Evolutionary conservation across 92 coral and sea anemone genomes (phyloP).

Genomic region (Phenganax stokvisi): DNA sequence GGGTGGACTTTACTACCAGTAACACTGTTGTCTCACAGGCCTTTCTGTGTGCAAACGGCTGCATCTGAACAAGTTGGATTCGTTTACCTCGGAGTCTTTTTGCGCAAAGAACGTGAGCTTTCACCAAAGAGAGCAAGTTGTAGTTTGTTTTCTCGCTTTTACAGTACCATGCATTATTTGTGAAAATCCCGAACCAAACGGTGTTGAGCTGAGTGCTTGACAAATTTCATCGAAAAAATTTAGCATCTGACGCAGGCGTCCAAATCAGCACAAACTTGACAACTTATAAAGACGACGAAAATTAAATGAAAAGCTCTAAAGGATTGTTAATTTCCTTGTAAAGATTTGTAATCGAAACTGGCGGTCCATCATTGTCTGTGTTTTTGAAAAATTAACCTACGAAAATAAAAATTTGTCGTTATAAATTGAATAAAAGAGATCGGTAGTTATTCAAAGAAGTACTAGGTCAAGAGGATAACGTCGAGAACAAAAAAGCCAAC

Average conservation of each 20-base stretch:
- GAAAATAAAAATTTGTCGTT: not conserved
- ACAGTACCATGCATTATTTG: not conserved
- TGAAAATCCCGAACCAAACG: not conserved
- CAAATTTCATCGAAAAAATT: not conserved
- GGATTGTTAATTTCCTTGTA: not conserved
- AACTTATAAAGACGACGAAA: not conserved
- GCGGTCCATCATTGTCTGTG: not conserved
- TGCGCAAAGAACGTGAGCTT: not conserved
- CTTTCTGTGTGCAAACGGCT: not conserved
- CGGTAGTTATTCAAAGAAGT: not conserved
- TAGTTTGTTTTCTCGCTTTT: not conserved
- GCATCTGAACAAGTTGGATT: not conserved
- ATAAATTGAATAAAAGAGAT: not conserved
- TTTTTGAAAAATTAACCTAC: not conserved
- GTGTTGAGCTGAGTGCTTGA: not conserved
- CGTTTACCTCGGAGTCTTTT: not conserved
- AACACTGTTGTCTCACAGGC: not conserved
- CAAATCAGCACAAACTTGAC: not conserved
- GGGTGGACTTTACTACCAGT: slow-evolving; percentile 20
- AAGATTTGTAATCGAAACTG: slow-evolving; percentile 3
- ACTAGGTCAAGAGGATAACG: not conserved
- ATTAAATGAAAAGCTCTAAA: not conserved
- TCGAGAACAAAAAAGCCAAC: no score
- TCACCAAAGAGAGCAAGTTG: not conserved
- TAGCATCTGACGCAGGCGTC: slow-evolving; percentile 23